A percentile compares a stretch with the other conserved stretches of the same genome.
phyloP scores from a whole-genome alignment of 2,888 invertebrate genomes.

The Acleris emargana region DNA sequence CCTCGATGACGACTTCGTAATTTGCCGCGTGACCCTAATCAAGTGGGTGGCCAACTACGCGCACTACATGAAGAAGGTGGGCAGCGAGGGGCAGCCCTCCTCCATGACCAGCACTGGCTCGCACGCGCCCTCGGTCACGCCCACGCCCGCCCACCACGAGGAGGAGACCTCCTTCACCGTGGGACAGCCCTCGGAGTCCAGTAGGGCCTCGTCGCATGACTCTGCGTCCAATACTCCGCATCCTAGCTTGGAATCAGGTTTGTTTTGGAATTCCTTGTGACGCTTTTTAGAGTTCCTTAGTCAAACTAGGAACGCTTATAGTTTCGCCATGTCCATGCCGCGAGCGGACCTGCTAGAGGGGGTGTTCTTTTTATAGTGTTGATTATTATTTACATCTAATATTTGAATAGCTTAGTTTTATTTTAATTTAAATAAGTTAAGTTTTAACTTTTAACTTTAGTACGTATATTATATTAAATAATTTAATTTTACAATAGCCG shows the following conservation, averaged over 20 bases:
- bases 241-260: conserved; percentile 85
- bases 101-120: conserved; percentile 77
- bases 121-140: conserved; percentile 66
- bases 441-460: no score
- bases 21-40: conserved; percentile 93
- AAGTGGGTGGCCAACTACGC: conserved; percentile 95
- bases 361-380: no score
- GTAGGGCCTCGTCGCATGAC: conserved; percentile 79
- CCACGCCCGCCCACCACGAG: conserved; percentile 73
- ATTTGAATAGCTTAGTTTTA: no score
- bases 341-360: no score
- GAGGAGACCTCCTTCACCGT: conserved; percentile 79
- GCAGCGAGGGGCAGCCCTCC: conserved; percentile 77
- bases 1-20: conserved; percentile 86
- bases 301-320: no score
- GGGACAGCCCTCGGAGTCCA: conserved; percentile 77
- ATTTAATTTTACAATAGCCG: no score
- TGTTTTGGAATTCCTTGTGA: conserved; percentile 27
- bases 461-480: no score
- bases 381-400: no score
- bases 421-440: no score
- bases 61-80: conserved; percentile 88
- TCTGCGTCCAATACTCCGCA: conserved; percentile 81
- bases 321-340: no score
- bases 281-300: no score